phyloP scores from a whole-genome alignment of 30 jellyfish, hydroid and myxozoan genomes.

The Mastigias papua region DNA sequence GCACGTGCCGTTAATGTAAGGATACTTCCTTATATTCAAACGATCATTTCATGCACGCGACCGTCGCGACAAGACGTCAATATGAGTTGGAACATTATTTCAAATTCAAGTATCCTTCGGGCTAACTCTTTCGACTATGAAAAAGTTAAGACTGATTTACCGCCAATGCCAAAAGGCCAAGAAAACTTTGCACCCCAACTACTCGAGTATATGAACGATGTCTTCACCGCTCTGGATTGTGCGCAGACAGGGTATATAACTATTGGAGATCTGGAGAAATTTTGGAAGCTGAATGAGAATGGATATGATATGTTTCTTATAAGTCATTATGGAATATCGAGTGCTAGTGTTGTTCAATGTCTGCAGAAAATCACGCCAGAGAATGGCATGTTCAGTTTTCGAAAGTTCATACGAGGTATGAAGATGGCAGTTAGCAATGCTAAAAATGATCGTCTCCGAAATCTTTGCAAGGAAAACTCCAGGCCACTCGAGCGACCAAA shows the following conservation, averaged over 20 bases:
- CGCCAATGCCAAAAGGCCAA: neutral
- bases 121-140: slow-evolving; percentile 26
- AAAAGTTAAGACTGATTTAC: neutral
- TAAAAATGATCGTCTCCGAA: slow-evolving; percentile 21
- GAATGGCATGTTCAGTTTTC: slow-evolving; percentile 42
- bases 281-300: slow-evolving; percentile 36
- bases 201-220: slow-evolving; percentile 51
- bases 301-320: slow-evolving; percentile 48
- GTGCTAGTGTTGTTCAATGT: slow-evolving; percentile 8
- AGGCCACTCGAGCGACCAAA: slow-evolving; percentile 19
- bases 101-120: slow-evolving; percentile 58
- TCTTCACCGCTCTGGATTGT: slow-evolving; percentile 46
- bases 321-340: slow-evolving; percentile 45
- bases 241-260: slow-evolving; percentile 47
- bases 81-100: slow-evolving; percentile 67
- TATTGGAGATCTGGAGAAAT: slow-evolving; percentile 40
- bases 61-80: neutral
- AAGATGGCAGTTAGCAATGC: slow-evolving; percentile 67
- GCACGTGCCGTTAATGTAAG: slow-evolving; percentile 39
- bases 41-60: slow-evolving; percentile 18
- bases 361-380: slow-evolving; percentile 38
- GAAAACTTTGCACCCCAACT: slow-evolving; percentile 57
- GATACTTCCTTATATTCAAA: neutral
- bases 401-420: slow-evolving; percentile 55
- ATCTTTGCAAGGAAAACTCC: slow-evolving; percentile 9